Evolutionary conservation across 2,113 vertebrate genomes (phyloP).

Genomic region (Spermophilus dauricus): DNA sequence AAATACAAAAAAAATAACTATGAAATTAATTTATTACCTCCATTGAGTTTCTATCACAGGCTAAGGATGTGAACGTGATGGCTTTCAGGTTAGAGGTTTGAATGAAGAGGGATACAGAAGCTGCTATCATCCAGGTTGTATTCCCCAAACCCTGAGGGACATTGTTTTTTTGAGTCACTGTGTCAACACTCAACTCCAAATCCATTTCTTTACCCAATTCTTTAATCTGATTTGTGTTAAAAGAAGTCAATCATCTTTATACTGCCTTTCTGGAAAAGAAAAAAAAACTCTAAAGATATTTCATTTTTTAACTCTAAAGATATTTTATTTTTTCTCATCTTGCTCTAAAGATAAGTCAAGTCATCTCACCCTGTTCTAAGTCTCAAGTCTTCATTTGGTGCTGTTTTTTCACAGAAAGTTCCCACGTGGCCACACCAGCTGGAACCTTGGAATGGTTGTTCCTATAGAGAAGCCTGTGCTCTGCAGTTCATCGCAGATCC

Average conservation of each 20-base stretch:
- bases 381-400: not conserved
- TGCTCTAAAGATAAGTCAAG: slow-evolving; percentile 13
- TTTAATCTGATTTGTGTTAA: not conserved
- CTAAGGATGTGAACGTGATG: not conserved
- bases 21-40: not conserved
- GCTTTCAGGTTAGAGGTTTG: not conserved
- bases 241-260: not conserved
- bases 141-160: not conserved
- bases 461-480: not conserved
- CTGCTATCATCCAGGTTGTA: not conserved
- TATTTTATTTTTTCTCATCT: slow-evolving; percentile 56
- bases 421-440: not conserved
- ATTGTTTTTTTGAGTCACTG: not conserved
- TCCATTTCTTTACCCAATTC: slow-evolving; percentile 27
- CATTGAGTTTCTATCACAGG: not conserved
- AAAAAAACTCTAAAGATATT: not conserved
- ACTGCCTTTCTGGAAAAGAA: slow-evolving; percentile 2
- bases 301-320: too few species aligned
- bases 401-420: not conserved
- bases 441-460: not conserved
- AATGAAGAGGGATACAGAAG: not conserved
- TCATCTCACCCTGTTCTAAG: not conserved
- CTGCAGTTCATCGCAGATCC: not conserved
- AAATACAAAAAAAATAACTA: not conserved
- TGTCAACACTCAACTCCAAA: not conserved